Base-by-base conservation (phyloP, 2,888 invertebrate species). In the Morinoia aosen region DNA sequence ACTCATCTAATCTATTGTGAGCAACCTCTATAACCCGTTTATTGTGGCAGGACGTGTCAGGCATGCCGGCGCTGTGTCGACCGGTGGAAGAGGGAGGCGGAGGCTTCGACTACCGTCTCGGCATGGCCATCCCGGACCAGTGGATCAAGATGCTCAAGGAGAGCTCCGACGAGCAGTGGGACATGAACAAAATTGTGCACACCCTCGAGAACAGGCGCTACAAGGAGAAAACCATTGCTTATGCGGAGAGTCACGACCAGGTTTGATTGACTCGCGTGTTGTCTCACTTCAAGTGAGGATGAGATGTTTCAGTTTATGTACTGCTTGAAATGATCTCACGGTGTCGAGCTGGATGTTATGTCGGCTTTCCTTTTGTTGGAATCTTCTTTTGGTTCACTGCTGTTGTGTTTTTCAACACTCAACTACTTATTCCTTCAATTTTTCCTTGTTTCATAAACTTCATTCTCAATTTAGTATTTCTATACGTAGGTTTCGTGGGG, bases 111-210 rank as follows among this genome's bases (percentile, higher is more conserved):
- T 99, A 99, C 97, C 98, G 99, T n/a, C 98, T 99, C 95, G 99
- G 98, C 40, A 99, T 99, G 99, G 99, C 99, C 58, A 98, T 99
- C 97, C 99, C 99, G 0, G 99, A 99, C 97, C 99, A 99, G 98
- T 99, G 99, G 99, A 99, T 99, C 97, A 98, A 99, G 97, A 97
- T 98, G 96, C 97, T 99, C 1, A 99, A 99, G 95, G 97, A 97
- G 95, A 96, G 97, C 64, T 97, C 98, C 94, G 99, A 99, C 97
- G 99, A 99, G 97, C 98, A 99, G 97, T 99, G 99, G 99, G 98
- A 99, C 97, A 98, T 99, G 97, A 98, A 98, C 0, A 98, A 99
- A 97, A 98, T 99, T 96, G 98, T 99, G 3, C 99, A 99, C 97
- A 99, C 99, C 0, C 97, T 99, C 96, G 98, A 98, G 56, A 99